Evolutionary conservation across 1,140 invertebrate genomes (phyloP).

Genomic region (Eueides isabella): DNA sequence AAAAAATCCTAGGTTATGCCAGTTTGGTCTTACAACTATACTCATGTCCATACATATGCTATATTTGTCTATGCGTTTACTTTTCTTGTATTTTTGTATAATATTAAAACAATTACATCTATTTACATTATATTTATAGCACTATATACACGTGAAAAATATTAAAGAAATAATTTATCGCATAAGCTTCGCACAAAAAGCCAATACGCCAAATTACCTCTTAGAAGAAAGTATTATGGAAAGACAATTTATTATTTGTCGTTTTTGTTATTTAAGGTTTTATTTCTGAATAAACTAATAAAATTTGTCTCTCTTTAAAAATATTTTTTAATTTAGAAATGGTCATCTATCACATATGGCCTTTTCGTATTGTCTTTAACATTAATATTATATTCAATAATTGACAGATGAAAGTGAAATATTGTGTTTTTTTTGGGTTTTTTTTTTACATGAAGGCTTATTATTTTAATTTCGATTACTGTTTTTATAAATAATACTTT

Average conservation of each 20-base stretch:
- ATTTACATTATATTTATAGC: slow-evolving; percentile 7
- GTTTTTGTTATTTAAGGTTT: neutral
- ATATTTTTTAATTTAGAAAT: neutral
- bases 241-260: neutral
- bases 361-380: neutral
- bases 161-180: neutral
- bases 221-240: neutral
- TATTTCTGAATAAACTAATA: neutral
- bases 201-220: slow-evolving; percentile 9
- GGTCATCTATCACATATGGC: neutral
- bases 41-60: neutral
- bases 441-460: too few species aligned
- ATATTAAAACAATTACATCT: neutral
- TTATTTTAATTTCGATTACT: too few species aligned
- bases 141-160: neutral
- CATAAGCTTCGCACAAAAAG: slow-evolving; percentile 4
- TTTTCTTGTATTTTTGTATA: slow-evolving; percentile 1
- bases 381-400: too few species aligned
- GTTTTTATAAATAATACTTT: too few species aligned
- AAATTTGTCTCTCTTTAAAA: neutral
- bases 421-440: too few species aligned
- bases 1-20: neutral
- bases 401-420: too few species aligned
- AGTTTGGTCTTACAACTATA: neutral
- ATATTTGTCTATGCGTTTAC: slow-evolving; percentile 5